phyloP scores from a whole-genome alignment of 2,888 invertebrate genomes.

The Schrankia costaestrigalis region DNA sequence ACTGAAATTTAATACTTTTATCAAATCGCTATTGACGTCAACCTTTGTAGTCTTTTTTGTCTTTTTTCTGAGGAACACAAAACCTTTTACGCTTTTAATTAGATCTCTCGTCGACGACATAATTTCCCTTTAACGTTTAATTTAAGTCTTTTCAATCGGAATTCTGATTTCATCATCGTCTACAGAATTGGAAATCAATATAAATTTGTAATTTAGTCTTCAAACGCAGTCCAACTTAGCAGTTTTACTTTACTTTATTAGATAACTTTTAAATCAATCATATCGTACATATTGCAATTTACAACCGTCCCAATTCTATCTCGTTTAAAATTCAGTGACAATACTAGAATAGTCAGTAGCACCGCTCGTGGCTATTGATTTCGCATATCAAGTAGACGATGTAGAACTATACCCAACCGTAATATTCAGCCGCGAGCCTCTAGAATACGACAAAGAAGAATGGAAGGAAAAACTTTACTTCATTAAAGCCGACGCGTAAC shows the following conservation, averaged over 20 bases:
- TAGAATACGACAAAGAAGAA: slow-evolving; percentile 27
- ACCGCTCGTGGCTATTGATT: too few species aligned
- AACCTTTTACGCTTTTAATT: slow-evolving; percentile 43
- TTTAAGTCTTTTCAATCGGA: slow-evolving; percentile 25
- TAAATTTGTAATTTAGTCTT: slow-evolving; percentile 10
- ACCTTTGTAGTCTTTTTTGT: slow-evolving; percentile 51
- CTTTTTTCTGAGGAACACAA: slow-evolving; percentile 35
- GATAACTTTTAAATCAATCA: too few species aligned
- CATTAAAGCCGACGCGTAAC: slow-evolving; percentile 54
- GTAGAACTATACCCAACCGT: slow-evolving; percentile 21
- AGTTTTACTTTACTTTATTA: too few species aligned
- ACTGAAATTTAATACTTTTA: slow-evolving; percentile 73
- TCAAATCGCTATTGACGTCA: slow-evolving; percentile 61
- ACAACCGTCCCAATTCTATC: too few species aligned
- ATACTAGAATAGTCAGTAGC: too few species aligned
- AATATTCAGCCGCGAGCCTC: slow-evolving; percentile 18
- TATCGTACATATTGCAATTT: too few species aligned
- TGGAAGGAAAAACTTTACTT: slow-evolving; percentile 48
- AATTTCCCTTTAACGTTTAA: slow-evolving; percentile 27
- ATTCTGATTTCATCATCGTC: slow-evolving; percentile 19
- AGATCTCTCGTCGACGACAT: slow-evolving; percentile 33
- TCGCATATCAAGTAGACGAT: too few species aligned
- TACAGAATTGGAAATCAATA: slow-evolving; percentile 19
- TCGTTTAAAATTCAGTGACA: too few species aligned
- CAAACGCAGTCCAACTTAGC: too few species aligned